A percentile compares a stretch with the other conserved stretches of the same genome.
Evolutionary conservation across 2,113 vertebrate species (phyloP).

Genomic region (Orthonyx spaldingii): DNA sequence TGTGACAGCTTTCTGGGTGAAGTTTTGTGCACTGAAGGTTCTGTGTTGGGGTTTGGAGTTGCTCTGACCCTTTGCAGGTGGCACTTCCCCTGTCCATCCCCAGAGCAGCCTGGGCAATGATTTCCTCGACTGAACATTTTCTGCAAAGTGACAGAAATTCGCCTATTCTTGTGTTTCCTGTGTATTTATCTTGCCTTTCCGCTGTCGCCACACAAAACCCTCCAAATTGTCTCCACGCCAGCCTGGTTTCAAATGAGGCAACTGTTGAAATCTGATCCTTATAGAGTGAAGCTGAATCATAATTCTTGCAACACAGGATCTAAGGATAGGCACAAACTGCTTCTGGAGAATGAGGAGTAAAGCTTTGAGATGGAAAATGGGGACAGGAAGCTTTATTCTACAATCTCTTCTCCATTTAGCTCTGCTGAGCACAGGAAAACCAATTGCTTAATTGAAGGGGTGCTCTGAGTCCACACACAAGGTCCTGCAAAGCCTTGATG

Average conservation of each 20-base stretch:
- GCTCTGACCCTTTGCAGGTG: not conserved
- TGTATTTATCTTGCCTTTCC: not conserved
- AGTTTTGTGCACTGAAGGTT: not conserved
- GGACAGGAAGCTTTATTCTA: not conserved
- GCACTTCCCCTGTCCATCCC: not conserved
- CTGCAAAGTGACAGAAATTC: not conserved
- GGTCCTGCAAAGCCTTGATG: not conserved
- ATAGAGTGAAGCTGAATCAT: slow-evolving; percentile 36
- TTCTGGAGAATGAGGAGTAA: not conserved
- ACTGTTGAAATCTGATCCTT: slow-evolving; percentile 43
- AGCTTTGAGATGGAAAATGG: not conserved
- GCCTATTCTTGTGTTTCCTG: not conserved
- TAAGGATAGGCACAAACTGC: not conserved
- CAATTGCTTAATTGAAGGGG: not conserved
- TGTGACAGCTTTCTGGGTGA: no score
- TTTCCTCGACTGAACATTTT: not conserved
- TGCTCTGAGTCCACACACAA: not conserved
- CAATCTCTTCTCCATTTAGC: not conserved
- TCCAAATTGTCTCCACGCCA: slow-evolving; percentile 1
- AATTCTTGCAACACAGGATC: slow-evolving; percentile 12
- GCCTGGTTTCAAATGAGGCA: slow-evolving; percentile 34
- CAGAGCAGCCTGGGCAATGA: not conserved
- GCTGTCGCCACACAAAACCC: slow-evolving; percentile 28
- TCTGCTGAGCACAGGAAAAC: not conserved
- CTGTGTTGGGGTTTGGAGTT: not conserved